These are phyloP conservation scores for Megalopta genalis DNA, from an alignment of 1,140 invertebrate species.

Conservation along the genomic window DNA sequence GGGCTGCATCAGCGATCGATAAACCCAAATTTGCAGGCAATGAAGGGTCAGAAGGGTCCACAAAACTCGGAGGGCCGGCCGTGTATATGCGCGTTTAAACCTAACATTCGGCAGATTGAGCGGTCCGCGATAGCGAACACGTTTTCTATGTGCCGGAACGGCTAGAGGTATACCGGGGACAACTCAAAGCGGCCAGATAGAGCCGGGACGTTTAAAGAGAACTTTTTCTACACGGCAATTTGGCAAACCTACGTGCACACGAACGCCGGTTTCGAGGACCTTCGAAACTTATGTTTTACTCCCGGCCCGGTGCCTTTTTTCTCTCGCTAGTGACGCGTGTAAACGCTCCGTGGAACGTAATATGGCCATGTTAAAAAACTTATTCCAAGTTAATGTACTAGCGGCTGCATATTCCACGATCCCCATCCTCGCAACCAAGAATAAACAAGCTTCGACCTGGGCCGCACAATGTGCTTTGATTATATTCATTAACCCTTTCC, in stretches of 20 bases:
- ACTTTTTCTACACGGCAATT: conserved; percentile 73
- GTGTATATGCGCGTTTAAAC: conserved; percentile 53
- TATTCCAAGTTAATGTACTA: conserved; percentile 63
- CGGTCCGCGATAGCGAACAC: conserved; percentile 50
- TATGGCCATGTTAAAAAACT: conserved; percentile 72
- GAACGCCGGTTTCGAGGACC: conserved; percentile 65
- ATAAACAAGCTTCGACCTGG: conserved; percentile 11
- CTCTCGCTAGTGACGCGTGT: conserved; percentile 29
- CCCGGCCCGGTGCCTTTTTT: conserved; percentile 30
- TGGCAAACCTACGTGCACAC: conserved; percentile 66
- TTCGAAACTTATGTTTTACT: conserved; percentile 71
- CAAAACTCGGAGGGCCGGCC: conserved; percentile 51
- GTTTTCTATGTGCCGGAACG: conserved; percentile 53
- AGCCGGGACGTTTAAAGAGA: conserved; percentile 55
- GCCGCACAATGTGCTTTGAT: conserved; percentile 21
- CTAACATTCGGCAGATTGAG: conserved; percentile 56
- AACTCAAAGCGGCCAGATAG: conserved; percentile 34
- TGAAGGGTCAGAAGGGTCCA: conserved; percentile 62
- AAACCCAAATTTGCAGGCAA: conserved; percentile 57
- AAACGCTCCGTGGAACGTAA: conserved; percentile 61
- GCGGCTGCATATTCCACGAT: conserved; percentile 17
- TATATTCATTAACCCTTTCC: neutral
- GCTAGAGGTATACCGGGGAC: conserved; percentile 20
- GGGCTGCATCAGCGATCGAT: conserved; percentile 62
- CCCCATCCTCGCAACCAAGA: neutral